Evolutionary conservation across 2,888 invertebrate genomes (phyloP).

Genomic region (Drosophila greeni): DNA sequence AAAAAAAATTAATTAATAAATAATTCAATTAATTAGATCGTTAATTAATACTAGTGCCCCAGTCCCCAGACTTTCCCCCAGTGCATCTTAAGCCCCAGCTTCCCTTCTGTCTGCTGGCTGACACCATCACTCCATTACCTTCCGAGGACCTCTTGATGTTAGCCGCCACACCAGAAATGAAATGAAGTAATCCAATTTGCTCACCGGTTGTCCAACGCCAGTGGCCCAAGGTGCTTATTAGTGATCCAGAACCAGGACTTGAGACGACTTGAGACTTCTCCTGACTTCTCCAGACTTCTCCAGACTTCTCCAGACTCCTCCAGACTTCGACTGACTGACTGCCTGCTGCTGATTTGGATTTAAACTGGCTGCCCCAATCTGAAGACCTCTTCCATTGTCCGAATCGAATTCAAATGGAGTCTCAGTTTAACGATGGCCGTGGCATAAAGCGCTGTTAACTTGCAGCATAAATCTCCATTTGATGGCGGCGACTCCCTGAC

Average conservation of each 20-base stretch:
- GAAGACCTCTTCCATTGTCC: not conserved
- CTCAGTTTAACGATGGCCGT: constrained; percentile 26
- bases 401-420: constrained; percentile 11
- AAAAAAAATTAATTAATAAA: too few species aligned
- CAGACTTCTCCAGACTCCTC: too few species aligned
- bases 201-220: constrained; percentile 66
- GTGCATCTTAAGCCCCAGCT: constrained; percentile 13
- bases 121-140: constrained; percentile 4
- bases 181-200: constrained; percentile 73
- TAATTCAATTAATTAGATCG: not conserved
- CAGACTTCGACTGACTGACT: constrained; percentile 1
- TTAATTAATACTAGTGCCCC: too few species aligned
- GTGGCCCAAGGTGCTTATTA: constrained; percentile 66
- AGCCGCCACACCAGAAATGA: constrained; percentile 53
- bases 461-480: constrained; percentile 61
- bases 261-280: too few species aligned
- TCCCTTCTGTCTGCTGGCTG: constrained; percentile 1
- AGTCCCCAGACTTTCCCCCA: not conserved
- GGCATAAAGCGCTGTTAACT: constrained; percentile 44
- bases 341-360: constrained; percentile 29
- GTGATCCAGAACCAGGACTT: too few species aligned
- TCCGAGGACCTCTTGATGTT: constrained; percentile 47
- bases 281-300: too few species aligned
- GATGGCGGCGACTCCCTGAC: constrained; percentile 29
- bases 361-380: constrained; percentile 4